Base-by-base conservation (phyloP, 2,797 vertebrate species). In the Ctenopoma multispine region DNA sequence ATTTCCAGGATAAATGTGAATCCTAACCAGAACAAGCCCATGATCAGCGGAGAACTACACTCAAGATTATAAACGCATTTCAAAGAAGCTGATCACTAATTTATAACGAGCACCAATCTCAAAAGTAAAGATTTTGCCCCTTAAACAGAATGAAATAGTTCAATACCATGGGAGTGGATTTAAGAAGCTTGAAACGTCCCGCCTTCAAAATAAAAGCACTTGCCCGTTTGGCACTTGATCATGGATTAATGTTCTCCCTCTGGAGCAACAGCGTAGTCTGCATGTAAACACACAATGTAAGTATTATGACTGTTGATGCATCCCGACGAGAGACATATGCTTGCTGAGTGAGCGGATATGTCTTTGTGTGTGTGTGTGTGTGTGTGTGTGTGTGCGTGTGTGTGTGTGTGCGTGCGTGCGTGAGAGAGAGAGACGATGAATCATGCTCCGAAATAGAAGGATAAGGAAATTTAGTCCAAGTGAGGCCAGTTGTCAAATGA, bases 161-260 rank as follows among this genome's bases (percentile, higher is more conserved):
- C 11, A 23, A 70, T 53, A 57, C 53, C 58, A 41, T 17, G 27
- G 59, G 72, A 77, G 60, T 77, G 56, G 49, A 63, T 74, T 82
- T 75, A 72, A 75, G 65, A 51, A 68, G 62, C 46, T 18, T 61
- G 40, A 3, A n/a, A 57, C 31, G 31, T 34, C 8, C 31, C 8
- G 23, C 83, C 82, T 89, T 89, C 75, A 87, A 78, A 89, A 89
- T 86, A 85, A 86, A 87, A 89, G 80, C 80, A 65, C 48, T 66
- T 75, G 79, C 50, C 82, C 78, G 53, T 70, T 82, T 61, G 75
- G 41, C 62, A 72, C 60, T 47, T 75, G 63, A 41, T 75, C 34
- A 14, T 69, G 62, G 44, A 65, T 80, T 65, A 60, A 78, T 78
- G 66, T 29, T 46, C 40, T 80, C 46, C 49, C 44, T 66, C 9